A percentile compares a stretch with the other conserved stretches of the same genome.
phyloP scores from a whole-genome alignment of 2,113 vertebrate genomes.

The Nanger granti region DNA sequence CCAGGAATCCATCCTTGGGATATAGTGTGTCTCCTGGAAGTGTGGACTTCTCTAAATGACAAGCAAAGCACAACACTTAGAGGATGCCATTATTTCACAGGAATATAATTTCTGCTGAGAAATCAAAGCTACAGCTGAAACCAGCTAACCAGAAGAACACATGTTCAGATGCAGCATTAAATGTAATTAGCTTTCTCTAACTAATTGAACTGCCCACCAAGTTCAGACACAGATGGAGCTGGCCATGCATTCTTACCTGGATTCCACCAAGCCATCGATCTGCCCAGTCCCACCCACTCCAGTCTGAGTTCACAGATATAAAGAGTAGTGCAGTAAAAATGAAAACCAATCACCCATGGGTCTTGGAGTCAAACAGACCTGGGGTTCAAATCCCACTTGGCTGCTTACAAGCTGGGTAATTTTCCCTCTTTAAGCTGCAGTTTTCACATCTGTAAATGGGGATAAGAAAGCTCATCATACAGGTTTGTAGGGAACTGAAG shows the following conservation, averaged over 20 bases:
- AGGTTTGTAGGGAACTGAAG: neutral
- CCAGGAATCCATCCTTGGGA: neutral
- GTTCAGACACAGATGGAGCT: neutral
- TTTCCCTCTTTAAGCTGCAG: neutral
- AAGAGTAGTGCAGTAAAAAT: neutral
- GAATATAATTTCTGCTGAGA: slow-evolving; percentile 2
- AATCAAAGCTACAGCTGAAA: neutral
- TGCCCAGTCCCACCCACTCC: neutral
- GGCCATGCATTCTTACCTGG: neutral
- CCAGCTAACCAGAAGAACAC: neutral
- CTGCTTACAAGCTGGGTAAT: neutral
- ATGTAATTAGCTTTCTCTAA: neutral
- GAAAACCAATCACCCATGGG: neutral
- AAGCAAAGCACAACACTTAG: neutral
- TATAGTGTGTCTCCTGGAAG: neutral
- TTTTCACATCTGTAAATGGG: neutral
- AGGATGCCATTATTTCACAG: neutral
- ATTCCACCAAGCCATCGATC: neutral
- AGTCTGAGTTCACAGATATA: neutral
- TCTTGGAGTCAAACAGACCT: neutral
- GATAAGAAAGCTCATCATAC: neutral
- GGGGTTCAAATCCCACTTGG: neutral
- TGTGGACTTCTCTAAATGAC: neutral
- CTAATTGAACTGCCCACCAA: neutral
- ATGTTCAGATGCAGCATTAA: neutral